A percentile compares a stretch with the other conserved stretches of the same genome.
These are phyloP conservation scores for Griposia aprilina DNA, from an alignment of 2,888 invertebrate genomes.

Conservation along the genomic window DNA sequence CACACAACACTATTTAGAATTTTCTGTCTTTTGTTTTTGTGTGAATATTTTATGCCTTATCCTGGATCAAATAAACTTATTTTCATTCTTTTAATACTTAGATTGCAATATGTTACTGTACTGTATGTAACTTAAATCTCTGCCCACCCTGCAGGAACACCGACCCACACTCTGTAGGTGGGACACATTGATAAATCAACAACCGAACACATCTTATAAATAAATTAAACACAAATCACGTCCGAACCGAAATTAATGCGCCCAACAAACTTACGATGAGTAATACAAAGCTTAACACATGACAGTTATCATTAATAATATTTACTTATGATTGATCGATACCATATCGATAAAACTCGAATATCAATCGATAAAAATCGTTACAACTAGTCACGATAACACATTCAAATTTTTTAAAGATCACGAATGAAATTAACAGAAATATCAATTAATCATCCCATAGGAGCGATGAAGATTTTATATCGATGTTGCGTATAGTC, in stretches of 20 bases:
- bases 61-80: not conserved
- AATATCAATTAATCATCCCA: slow-evolving; percentile 67
- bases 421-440: slow-evolving; percentile 69
- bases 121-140: slow-evolving; percentile 8
- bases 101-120: not conserved
- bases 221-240: slow-evolving; percentile 61
- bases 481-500: slow-evolving; percentile 57
- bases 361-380: slow-evolving; percentile 72
- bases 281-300: slow-evolving; percentile 79
- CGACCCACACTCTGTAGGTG: slow-evolving; percentile 44
- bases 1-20: no score
- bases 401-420: slow-evolving; percentile 66
- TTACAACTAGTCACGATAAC: slow-evolving; percentile 74
- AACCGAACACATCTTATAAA: slow-evolving; percentile 56
- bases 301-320: slow-evolving; percentile 85
- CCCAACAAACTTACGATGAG: slow-evolving; percentile 77
- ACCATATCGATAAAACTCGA: slow-evolving; percentile 74
- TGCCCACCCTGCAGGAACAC: slow-evolving; percentile 37
- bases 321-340: slow-evolving; percentile 83
- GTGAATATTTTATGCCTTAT: no score
- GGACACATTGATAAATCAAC: slow-evolving; percentile 59
- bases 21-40: not conserved
- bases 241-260: slow-evolving; percentile 66
- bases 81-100: not conserved
- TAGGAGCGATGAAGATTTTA: slow-evolving; percentile 65